Evolutionary conservation across 2,888 invertebrate species (phyloP).

Genomic region (Rapana venosa): DNA sequence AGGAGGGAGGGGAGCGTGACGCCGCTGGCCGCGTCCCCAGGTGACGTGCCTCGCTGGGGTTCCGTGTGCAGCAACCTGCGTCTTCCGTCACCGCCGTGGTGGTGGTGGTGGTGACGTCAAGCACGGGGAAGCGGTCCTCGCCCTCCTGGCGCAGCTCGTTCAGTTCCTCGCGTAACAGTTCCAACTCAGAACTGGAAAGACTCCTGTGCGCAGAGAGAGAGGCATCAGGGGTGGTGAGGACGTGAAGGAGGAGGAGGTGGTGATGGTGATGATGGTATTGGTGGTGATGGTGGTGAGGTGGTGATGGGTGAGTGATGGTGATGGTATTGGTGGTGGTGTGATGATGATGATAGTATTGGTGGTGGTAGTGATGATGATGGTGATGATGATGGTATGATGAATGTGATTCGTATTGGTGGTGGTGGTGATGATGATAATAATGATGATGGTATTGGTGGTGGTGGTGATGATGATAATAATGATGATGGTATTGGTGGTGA

Average conservation of each 20-base stretch:
- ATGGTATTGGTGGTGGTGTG: neutral
- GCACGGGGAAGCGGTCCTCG: slow-evolving; percentile 47
- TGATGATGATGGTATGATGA: neutral
- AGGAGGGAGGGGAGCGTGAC: slow-evolving; percentile 49
- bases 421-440: neutral
- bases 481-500: neutral
- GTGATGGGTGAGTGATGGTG: too few relatives aligned
- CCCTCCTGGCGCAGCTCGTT: slow-evolving; percentile 47
- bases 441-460: neutral
- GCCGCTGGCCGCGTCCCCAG: slow-evolving; percentile 27
- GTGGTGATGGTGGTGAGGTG: neutral
- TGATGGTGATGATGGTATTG: too few relatives aligned
- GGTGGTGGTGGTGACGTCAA: slow-evolving; percentile 36
- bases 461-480: neutral
- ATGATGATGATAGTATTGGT: neutral
- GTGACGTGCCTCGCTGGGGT: slow-evolving; percentile 21
- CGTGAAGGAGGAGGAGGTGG: too few relatives aligned
- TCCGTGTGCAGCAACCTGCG: slow-evolving; percentile 10
- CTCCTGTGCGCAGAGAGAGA: slow-evolving; percentile 53
- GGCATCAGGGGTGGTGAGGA: neutral
- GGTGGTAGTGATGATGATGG: neutral
- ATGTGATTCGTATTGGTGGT: too few relatives aligned
- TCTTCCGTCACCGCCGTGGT: slow-evolving; percentile 13
- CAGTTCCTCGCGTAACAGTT: slow-evolving; percentile 62
- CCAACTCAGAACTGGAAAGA: slow-evolving; percentile 67